A percentile compares a stretch with the other conserved stretches of the same genome.
phyloP scores from a whole-genome alignment of 2,888 invertebrate genomes.

The Oscheius sp. region DNA sequence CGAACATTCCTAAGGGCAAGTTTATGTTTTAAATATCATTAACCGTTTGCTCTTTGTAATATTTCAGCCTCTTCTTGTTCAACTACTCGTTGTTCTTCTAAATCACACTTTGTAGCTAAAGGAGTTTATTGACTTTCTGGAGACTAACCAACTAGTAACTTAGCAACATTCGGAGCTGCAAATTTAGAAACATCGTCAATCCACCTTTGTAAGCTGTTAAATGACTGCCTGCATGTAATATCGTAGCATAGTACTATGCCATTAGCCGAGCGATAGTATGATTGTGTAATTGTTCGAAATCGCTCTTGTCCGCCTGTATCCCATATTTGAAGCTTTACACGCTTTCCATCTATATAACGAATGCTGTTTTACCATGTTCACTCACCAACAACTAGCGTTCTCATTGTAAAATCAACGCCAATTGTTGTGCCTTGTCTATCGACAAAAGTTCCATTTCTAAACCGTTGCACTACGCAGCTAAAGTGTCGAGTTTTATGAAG shows the following conservation, averaged over 20 bases:
- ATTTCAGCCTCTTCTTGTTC: slow-evolving; percentile 86
- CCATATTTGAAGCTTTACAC: slow-evolving; percentile 93
- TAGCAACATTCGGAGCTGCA: slow-evolving; percentile 88
- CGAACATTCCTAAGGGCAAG: slow-evolving; percentile 55
- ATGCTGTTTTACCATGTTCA: background rate
- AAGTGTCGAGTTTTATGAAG: slow-evolving; percentile 16
- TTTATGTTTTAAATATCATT: background rate
- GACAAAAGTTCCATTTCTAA: slow-evolving; percentile 92
- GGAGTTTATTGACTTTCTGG: background rate
- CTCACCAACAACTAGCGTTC: slow-evolving; percentile 85
- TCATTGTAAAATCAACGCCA: slow-evolving; percentile 98
- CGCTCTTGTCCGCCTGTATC: slow-evolving; percentile 93
- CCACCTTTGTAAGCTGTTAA: slow-evolving; percentile 88
- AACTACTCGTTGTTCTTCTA: slow-evolving; percentile 83
- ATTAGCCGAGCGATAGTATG: slow-evolving; percentile 83
- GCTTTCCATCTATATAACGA: slow-evolving; percentile 80
- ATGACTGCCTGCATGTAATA: slow-evolving; percentile 89
- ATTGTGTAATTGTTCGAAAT: slow-evolving; percentile 89
- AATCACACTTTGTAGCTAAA: slow-evolving; percentile 84
- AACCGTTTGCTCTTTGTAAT: slow-evolving; percentile 73
- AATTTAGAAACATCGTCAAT: slow-evolving; percentile 93
- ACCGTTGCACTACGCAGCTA: slow-evolving; percentile 87
- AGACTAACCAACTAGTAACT: slow-evolving; percentile 84
- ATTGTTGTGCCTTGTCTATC: slow-evolving; percentile 95
- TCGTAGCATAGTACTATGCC: slow-evolving; percentile 97